Evolutionary conservation across 2,888 invertebrate species (phyloP).

Genomic region (Biston betularia): DNA sequence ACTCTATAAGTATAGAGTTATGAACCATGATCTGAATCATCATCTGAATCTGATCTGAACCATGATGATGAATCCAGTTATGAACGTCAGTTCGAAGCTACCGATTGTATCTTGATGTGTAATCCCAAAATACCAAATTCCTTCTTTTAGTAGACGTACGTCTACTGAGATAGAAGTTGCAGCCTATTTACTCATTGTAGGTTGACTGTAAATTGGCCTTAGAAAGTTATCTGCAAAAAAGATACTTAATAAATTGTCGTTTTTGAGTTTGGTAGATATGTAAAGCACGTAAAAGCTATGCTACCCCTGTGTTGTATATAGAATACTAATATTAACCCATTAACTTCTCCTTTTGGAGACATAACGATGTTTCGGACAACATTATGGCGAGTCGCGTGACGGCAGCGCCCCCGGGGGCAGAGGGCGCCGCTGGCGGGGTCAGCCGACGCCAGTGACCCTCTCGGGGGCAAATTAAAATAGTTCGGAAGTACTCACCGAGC

Average conservation of each 20-base stretch:
- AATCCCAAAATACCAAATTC: too few relatives aligned
- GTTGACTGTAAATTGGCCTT: too few relatives aligned
- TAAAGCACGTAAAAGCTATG: not conserved
- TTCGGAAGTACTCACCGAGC: conserved; percentile 28
- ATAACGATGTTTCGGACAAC: not conserved
- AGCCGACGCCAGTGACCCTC: conserved; percentile 10
- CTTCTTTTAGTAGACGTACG: too few relatives aligned
- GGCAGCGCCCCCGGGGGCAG: not conserved
- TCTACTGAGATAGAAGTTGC: too few relatives aligned
- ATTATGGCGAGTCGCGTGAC: not conserved
- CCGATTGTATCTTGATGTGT: too few relatives aligned
- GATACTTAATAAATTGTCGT: too few relatives aligned
- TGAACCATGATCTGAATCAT: too few relatives aligned
- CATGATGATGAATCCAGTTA: too few relatives aligned
- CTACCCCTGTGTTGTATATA: not conserved
- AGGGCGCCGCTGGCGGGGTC: not conserved
- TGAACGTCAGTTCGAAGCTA: too few relatives aligned
- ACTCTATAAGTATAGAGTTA: not conserved
- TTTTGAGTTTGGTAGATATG: not conserved
- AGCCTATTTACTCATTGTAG: too few relatives aligned
- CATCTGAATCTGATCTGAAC: too few relatives aligned
- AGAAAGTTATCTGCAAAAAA: too few relatives aligned
- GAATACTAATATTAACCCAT: not conserved
- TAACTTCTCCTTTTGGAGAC: not conserved
- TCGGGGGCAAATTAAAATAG: conserved; percentile 40